Evolutionary conservation across 2,888 invertebrate species (phyloP), one percentile per base, ranked within the genome.

Genomic region (Venustoraphidia nigricollis): DNA sequence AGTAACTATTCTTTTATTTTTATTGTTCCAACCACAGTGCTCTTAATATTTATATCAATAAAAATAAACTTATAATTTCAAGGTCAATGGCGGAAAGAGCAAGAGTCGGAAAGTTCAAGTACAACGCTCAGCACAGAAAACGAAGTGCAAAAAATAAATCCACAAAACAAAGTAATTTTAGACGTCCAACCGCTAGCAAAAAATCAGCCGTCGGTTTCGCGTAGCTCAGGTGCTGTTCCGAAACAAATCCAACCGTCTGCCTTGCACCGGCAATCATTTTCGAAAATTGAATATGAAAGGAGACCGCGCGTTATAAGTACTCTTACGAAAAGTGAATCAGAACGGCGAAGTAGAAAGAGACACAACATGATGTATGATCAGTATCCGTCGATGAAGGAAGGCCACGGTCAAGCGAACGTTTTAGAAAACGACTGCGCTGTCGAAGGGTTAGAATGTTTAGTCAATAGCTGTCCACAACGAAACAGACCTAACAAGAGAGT

Each of bases 161-260:
- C 27, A 27, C 27, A 3, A 6, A 27, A 27, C 27, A 27, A 27
- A 27, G 6, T 27, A 27, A 27, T 27, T 27, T 27, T 27, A 27
- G 27, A 27, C 6, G 27, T 27, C 6, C 27, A 27, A 10, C 17
- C 34, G 17, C 9, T 27, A 11, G n/a, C 50, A 35, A 50, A 49
- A 45, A 49, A 53, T 36, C 40, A 40, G 13, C 40, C 11, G 17
- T 42, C 17, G n/a, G 17, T 42, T 6, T 36, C 49, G 4, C 76
- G 77, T 63, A 79, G 79, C 62, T 73, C 81, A 58, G 83, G 83
- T 50, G 82, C 81, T 52, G 81, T 80, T 63, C 82, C 81, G 50
- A 82, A 85, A 64, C 80, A 79, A 65, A 67, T 51, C 8, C 51
- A 44, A 52, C 56, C 52, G 6, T 36, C 52, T 8, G 11, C 38